Base-by-base conservation (phyloP, 2,113 vertebrate species). In the Himantopus leucocephalus region DNA sequence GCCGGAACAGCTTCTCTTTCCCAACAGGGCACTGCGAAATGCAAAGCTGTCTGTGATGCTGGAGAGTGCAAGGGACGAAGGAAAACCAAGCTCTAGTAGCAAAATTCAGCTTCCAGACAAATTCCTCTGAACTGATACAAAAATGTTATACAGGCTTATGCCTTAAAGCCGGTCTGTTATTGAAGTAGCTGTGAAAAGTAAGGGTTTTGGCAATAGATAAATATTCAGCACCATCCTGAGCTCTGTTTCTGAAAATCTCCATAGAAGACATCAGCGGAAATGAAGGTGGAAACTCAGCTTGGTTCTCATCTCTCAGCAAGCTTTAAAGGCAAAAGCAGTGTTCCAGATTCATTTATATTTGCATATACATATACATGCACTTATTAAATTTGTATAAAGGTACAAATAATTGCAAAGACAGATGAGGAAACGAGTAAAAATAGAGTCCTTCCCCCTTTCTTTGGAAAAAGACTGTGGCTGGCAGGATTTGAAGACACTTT, bases 151-250 rank as follows among this genome's bases (percentile, higher is more conserved):
- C 21, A 71, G 29, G 34, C 12, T 87, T 67, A 27, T 10, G 14
- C 24, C 11, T 24, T 45, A 47, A 92, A 76, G 6, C 14, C 16
- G 43, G 9, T n/a, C 32, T 64, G 13, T 29, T 66, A 45, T 21
- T 66, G 67, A 90, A 73, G 9, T 39, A 5, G 1, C 7, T 43
- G 5, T 22, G 22, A 66, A 80, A 76, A 86, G 8, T 32, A 62
- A 37, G 32, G 1, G 7, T 72, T 95, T 53, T 72, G 18, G 14
- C 13, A 80, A 53, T 1, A 88, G 19, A 34, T 39, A 80, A 85
- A 64, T 19, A n/a, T 27, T 37, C 0, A 0, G 8, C 2, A 10
- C 9, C 27, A 21, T 39, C 52, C 27, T 74, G 50, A 66, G 6
- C 13, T 39, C 63, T 35, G 8, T 30, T 91, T 71, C 74, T 52